phyloP scores from a whole-genome alignment of 1,140 invertebrate species.

The Drosophila subobscura region DNA sequence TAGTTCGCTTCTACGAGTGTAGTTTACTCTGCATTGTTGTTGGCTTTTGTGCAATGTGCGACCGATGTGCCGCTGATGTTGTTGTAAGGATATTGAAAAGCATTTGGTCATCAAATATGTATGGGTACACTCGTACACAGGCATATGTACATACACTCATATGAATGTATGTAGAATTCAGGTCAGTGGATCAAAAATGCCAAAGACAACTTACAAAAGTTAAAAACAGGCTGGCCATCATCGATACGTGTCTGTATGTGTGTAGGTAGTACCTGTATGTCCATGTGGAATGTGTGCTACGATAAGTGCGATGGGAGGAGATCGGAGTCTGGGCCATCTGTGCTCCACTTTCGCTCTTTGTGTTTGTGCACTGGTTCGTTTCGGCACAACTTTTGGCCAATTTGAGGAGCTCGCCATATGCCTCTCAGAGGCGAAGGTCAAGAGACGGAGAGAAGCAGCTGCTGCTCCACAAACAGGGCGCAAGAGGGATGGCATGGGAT shows the following conservation, averaged over 20 bases:
- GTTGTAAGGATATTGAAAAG: constrained; percentile 69
- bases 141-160: not conserved
- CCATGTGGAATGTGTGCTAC: not conserved
- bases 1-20: constrained; percentile 19
- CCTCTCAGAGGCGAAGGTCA: constrained; percentile 38
- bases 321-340: constrained; percentile 15
- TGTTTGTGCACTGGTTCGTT: constrained; percentile 38
- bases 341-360: constrained; percentile 59
- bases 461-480: no score
- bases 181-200: constrained; percentile 75
- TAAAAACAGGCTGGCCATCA: constrained; percentile 48
- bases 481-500: no score
- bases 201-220: constrained; percentile 69
- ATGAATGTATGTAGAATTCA: constrained; percentile 36
- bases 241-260: constrained; percentile 13
- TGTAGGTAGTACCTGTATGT: not conserved
- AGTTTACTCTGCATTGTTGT: constrained; percentile 61
- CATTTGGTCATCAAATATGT: constrained; percentile 80
- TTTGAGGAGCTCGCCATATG: constrained; percentile 7
- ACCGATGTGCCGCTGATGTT: constrained; percentile 18
- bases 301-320: no score
- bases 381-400: constrained; percentile 61
- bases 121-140: constrained; percentile 9
- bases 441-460: constrained; percentile 3
- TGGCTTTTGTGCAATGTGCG: constrained; percentile 56